phyloP scores from a whole-genome alignment of 2,113 vertebrate species.

The Dipodomys ordii region DNA sequence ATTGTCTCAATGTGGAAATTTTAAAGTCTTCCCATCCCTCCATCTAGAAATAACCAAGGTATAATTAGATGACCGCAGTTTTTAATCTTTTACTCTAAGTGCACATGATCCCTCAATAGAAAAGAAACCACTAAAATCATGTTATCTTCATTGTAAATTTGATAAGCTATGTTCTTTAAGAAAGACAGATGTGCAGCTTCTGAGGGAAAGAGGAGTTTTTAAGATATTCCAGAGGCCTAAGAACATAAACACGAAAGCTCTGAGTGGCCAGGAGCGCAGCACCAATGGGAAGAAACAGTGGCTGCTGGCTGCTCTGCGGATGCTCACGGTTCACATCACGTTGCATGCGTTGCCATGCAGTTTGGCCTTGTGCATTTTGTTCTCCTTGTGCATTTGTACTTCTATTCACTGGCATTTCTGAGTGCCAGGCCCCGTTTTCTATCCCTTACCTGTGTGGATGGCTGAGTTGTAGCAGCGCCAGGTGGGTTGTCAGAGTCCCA shows the following conservation, averaged over 20 bases:
- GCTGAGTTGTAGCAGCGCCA: background rate
- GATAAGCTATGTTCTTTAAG: background rate
- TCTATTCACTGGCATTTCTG: rapidly evolving
- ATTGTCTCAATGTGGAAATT: background rate
- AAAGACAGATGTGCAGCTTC: background rate
- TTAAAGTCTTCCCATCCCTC: background rate
- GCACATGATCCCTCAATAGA: background rate
- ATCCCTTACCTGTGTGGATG: background rate
- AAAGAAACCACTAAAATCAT: too few relatives aligned
- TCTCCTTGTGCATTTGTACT: background rate
- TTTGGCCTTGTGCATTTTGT: background rate
- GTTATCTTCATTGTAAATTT: background rate
- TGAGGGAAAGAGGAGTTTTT: background rate
- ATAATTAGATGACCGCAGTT: background rate
- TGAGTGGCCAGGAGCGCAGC: background rate
- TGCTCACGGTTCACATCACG: rapidly evolving
- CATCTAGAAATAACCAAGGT: background rate
- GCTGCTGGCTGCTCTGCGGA: background rate
- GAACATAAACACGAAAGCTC: background rate
- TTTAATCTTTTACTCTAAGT: background rate
- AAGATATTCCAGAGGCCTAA: background rate
- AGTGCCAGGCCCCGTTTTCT: background rate
- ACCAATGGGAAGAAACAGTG: rapidly evolving
- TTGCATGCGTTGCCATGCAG: background rate
- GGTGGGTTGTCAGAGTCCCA: too few relatives aligned